These are phyloP conservation scores for Glossophaga mutica DNA, from an alignment of 2,797 vertebrate genomes.

Conservation along the genomic window DNA sequence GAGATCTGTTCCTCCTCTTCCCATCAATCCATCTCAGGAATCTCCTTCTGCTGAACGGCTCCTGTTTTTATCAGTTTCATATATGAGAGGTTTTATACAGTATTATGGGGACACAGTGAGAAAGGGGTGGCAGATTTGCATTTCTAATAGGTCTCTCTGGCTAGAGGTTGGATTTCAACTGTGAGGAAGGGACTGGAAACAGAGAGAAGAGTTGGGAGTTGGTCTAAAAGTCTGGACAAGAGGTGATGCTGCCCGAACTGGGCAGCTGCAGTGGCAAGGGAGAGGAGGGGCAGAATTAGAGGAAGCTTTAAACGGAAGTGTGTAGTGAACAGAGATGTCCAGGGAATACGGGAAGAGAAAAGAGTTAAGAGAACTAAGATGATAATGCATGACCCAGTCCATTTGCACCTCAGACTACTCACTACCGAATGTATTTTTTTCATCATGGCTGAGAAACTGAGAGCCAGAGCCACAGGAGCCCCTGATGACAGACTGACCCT, in stretches of 20 bases:
- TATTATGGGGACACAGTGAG: neutral
- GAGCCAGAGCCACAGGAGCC: neutral
- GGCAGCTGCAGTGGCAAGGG: neutral
- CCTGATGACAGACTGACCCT: neutral
- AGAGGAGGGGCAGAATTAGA: neutral
- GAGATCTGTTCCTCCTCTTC: neutral
- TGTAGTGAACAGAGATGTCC: neutral
- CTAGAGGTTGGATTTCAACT: neutral
- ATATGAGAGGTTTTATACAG: neutral
- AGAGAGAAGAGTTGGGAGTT: neutral
- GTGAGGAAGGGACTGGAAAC: neutral
- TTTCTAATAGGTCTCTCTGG: neutral
- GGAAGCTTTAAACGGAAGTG: neutral
- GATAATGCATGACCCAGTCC: neutral
- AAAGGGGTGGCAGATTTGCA: neutral
- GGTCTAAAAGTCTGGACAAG: neutral
- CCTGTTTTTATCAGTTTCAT: neutral
- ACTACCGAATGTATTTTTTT: neutral
- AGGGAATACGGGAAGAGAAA: neutral
- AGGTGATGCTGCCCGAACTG: neutral
- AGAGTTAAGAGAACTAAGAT: neutral
- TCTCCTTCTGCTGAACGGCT: neutral
- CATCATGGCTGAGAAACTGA: neutral
- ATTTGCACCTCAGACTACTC: neutral
- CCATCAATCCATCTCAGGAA: neutral